Conservation (phyloP, 1,140 invertebrate genomes). For the Tetramorium simillimum region DNA sequence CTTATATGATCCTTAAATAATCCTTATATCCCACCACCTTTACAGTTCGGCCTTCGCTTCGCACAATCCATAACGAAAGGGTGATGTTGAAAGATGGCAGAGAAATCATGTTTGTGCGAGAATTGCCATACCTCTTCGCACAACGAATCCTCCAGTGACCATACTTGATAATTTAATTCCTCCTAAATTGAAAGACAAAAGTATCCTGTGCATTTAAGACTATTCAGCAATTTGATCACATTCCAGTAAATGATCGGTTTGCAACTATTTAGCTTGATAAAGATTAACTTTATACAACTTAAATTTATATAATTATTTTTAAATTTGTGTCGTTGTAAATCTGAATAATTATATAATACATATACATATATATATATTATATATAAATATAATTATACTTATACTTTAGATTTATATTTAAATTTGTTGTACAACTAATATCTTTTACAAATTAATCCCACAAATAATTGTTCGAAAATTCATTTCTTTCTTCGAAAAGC, state of each 20-base stretch:
- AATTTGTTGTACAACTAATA: too few relatives aligned
- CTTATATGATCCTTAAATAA: neutral
- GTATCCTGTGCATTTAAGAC: neutral
- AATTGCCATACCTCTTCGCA: conserved; percentile 78
- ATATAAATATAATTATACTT: too few relatives aligned
- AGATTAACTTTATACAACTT: neutral
- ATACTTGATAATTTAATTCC: conserved; percentile 66
- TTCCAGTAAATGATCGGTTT: neutral
- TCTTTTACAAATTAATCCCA: too few relatives aligned
- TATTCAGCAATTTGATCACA: neutral
- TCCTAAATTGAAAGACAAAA: conserved; percentile 64
- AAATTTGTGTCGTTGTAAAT: too few relatives aligned
- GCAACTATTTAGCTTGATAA: neutral
- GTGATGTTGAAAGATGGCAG: conserved; percentile 63
- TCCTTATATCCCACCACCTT: conserved; percentile 6
- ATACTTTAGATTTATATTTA: too few relatives aligned
- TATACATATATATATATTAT: too few relatives aligned
- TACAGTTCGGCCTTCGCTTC: conserved; percentile 17
- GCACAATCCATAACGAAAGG: conserved; percentile 26
- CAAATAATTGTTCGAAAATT: too few relatives aligned
- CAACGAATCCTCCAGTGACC: conserved; percentile 62
- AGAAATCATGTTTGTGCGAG: conserved; percentile 69
- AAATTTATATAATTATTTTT: too few relatives aligned
- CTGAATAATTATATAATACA: too few relatives aligned
- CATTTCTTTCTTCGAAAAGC: too few relatives aligned